Evolutionary conservation across 1,140 invertebrate genomes (phyloP).

Genomic region (Paraescarpia echinospica): DNA sequence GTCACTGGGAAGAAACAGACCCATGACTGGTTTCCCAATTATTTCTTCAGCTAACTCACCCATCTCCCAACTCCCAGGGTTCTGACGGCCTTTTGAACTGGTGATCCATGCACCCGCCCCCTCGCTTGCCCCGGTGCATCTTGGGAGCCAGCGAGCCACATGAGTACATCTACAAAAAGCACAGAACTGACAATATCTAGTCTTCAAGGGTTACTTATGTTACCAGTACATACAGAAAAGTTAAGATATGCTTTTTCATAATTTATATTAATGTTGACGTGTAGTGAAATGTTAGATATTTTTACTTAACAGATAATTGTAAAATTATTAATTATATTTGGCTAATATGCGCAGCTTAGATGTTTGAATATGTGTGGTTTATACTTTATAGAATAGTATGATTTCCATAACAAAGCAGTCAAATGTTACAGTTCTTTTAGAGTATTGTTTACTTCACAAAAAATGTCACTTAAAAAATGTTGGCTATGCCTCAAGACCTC

Average conservation of each 20-base stretch:
- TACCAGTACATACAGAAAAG: not conserved
- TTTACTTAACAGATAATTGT: no score
- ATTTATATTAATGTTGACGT: not conserved
- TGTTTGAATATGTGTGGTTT: no score
- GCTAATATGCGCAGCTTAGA: no score
- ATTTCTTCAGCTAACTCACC: constrained; percentile 46
- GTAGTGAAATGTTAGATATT: no score
- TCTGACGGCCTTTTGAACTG: constrained; percentile 61
- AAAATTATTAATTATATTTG: no score
- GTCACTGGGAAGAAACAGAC: not conserved
- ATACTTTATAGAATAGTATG: no score
- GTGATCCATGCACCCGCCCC: constrained; percentile 61
- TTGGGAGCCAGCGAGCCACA: constrained; percentile 65
- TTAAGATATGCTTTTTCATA: not conserved
- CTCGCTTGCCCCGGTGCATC: constrained; percentile 60
- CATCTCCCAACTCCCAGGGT: constrained; percentile 66
- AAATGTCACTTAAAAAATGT: no score
- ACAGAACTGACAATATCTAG: constrained; percentile 15
- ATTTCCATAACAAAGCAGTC: no score
- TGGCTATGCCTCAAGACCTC: not conserved
- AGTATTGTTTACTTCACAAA: no score
- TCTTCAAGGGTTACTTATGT: not conserved
- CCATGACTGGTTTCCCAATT: not conserved
- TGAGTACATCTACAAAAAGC: constrained; percentile 61
- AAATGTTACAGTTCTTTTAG: no score